Base-by-base conservation (phyloP, 2,797 vertebrate species). In the Urosaurus nigricauda region DNA sequence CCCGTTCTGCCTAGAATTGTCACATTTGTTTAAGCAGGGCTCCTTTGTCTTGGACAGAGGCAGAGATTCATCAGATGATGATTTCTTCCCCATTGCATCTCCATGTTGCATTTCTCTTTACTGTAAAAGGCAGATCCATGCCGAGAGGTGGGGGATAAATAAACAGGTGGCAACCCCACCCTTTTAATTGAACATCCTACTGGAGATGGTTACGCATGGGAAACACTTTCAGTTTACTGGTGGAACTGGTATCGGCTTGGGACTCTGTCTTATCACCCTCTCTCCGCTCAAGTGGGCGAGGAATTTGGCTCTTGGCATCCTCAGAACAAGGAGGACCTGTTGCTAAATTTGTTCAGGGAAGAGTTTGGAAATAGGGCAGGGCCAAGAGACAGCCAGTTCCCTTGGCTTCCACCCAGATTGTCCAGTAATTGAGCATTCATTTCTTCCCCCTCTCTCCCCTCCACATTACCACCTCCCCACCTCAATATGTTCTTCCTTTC, bases 271-370 rank as follows among this genome's bases (percentile, higher is more conserved):
- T 89, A 85, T 85, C 83, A 65, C 24, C 68, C 24, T 37, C 32
- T 29, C 88, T 65, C 75, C 1, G 29, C 71, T 86, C 12, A 86
- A 89, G 71, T 56, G 47, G 84, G 71, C 4, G 60, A 82, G 79
- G 84, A 82, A 89, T 82, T 68, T 11, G 12, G 40, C 40, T 35
- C 70, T 40, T 7, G 0, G 58, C 14, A 0, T 35, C n/a, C 24
- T 47, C 2, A 8, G 65, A 68, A 68, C 65, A 5, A 68, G 1
- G 53, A 77, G 40, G 60, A 74, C 3, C 17, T 1, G 37, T 82
- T 86, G 56, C 79, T 70, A 82, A 58, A 82, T 86, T 56, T 12
- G 26, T 63, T 19, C 7, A 1, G 21, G 13, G 58, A 19, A 53
- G 71, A 4, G 71, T 58, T 82, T 68, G 70, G 79, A 77, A 53